Base-by-base conservation (phyloP, 92 coral and sea anemone genomes). In the Porites evermanni region DNA sequence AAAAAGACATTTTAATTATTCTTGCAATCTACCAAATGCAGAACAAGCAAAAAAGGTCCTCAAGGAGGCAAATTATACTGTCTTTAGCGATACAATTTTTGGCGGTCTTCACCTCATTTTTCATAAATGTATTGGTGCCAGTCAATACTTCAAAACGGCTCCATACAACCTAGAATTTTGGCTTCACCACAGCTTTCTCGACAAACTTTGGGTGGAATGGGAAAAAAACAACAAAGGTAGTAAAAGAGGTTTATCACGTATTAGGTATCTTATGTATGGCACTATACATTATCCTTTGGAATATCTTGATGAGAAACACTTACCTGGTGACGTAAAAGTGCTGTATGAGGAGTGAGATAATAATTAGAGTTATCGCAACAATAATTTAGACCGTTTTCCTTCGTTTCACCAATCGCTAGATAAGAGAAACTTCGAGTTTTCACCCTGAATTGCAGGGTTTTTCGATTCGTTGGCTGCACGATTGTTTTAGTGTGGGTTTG, bases 121-220 rank as follows among this genome's bases (percentile, higher is more conserved):
- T 14, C 96, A 93, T 76, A 83, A 85, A 84, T 56, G 84, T 24
- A 83, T 93, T 4, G 94, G 86, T 51, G 92, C 88, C 9, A 66
- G 70, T 19, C 80, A 86, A 16, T 71, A 79, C 53, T 65, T 24
- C 23, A 4, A 29, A 20, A 16, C 77, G 56, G 84, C 96, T 4
- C 72, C 80, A 3, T 64, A 38, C 47, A 84, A 89, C n/a, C 95
- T 93, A 0, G 96, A 91, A 75, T 91, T 91, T 73, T 82, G 89
- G 74, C 88, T 93, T 38, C 96, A 87, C 64, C 96, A 88, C 60
- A 73, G 88, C 13, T 93, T 91, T 53, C 63, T 93, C 72, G 94
- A 93, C 74, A 93, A 91, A 70, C 88, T 93, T 63, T 93, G 96
- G 96, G 47, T 73, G 78, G 85, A 82, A 63, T 93, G 91, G 94